These are phyloP conservation scores for Calameuta idolon DNA, from an alignment of 2,888 invertebrate genomes.

Conservation along the genomic window DNA sequence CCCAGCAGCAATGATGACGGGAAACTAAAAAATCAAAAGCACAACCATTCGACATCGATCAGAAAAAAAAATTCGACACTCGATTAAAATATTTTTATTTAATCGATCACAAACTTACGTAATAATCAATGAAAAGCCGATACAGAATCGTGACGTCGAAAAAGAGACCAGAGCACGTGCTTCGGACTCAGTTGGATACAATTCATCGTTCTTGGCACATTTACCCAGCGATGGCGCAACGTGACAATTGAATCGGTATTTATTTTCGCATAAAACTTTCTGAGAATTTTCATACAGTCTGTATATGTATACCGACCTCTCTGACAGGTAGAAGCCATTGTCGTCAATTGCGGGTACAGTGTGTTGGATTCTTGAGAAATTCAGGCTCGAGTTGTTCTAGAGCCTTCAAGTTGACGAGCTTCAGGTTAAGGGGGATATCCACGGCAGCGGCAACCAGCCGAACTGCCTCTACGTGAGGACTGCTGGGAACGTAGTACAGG, in stretches of 20 bases:
- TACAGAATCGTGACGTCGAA: constrained; percentile 84
- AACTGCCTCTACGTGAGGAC: constrained; percentile 74
- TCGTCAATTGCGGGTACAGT: constrained; percentile 84
- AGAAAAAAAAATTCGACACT: no score
- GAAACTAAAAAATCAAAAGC: constrained; percentile 29
- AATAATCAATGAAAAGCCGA: constrained; percentile 78
- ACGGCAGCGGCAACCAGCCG: constrained; percentile 73
- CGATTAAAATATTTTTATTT: background rate
- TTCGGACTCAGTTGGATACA: constrained; percentile 80
- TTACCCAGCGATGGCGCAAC: constrained; percentile 78
- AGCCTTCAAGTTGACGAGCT: constrained; percentile 71
- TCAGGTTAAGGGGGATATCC: constrained; percentile 73
- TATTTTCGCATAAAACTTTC: background rate
- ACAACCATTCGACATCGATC: background rate
- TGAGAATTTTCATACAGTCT: no score
- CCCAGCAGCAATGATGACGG: constrained; percentile 67
- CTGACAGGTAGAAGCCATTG: constrained; percentile 81
- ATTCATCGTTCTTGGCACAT: constrained; percentile 78
- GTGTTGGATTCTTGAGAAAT: constrained; percentile 80
- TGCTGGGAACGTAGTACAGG: constrained; percentile 73
- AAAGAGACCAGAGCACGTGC: constrained; percentile 78
- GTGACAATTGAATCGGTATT: background rate
- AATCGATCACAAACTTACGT: constrained; percentile 69
- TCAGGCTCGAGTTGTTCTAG: constrained; percentile 75
- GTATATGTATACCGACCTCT: constrained; percentile 69